Conservation (phyloP, 2,113 vertebrate species). For the Synodontis membranacea region DNA sequence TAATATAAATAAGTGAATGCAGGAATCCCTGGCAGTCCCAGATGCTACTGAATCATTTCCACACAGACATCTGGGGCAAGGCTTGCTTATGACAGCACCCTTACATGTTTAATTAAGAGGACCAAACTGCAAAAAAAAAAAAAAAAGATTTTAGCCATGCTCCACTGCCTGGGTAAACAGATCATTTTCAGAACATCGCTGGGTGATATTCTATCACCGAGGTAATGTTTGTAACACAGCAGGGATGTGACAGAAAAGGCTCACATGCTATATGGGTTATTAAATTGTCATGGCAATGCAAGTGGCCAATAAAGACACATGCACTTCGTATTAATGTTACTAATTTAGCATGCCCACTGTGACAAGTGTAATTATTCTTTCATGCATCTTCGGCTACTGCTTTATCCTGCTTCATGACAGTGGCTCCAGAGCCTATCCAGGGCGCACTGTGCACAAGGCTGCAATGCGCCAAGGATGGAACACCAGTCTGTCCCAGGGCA, state of each 20-base stretch:
- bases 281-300: slow-evolving; percentile 26
- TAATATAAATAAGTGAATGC: background rate
- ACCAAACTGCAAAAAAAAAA: slow-evolving; percentile 20
- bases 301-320: slow-evolving; percentile 18
- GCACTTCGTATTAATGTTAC: background rate
- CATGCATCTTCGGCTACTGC: background rate
- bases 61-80: slow-evolving; percentile 27
- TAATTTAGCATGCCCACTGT: background rate
- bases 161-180: background rate
- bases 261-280: slow-evolving; percentile 15
- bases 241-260: background rate
- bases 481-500: background rate
- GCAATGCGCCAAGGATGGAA: background rate
- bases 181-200: background rate
- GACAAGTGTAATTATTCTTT: slow-evolving; percentile 19
- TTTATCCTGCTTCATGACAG: background rate
- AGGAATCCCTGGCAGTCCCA: slow-evolving; percentile 27
- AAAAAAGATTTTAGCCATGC: slow-evolving; percentile 34
- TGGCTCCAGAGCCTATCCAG: background rate
- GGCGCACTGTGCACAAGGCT: background rate
- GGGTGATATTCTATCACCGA: background rate
- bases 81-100: slow-evolving; percentile 23
- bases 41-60: slow-evolving; percentile 36
- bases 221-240: slow-evolving; percentile 21
- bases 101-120: slow-evolving; percentile 44